Evolutionary conservation across 2,888 invertebrate genomes (phyloP), one percentile per base, ranked within the genome.

Genomic region (Uloborus plumipes): DNA sequence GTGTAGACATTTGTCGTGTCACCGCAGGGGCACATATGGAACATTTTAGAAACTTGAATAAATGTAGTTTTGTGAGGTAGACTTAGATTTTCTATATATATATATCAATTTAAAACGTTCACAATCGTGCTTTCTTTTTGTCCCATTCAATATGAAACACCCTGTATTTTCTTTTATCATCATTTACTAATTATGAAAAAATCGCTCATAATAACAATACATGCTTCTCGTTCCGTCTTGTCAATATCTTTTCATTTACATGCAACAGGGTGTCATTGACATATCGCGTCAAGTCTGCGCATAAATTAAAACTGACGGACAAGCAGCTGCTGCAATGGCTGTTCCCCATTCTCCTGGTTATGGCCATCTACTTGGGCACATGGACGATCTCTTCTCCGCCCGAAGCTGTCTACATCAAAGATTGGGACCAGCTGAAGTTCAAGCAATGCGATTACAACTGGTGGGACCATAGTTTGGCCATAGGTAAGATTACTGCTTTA

Each of bases 401-500:
- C 1, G 92, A 92, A 85, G 95, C 94, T 51, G 83, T 86, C 39
- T 86, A 85, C 69, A 85, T 86, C 53, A 61, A 78, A 20, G 86
- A 86, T 67, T 86, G 86, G 86, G 91, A 91, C 86, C 93, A 93
- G 72, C 91, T 96, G 84, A 94, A 94, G 89, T 97, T 96, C 90
- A 94, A 94, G 88, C 95, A 95, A 88, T 97, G 97, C 89, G 92
- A 93, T 50, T 95, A 94, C 89, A 95, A 95, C 88, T 96, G 96
- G 95, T 97, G 97, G 96, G 95, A 95, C 91, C 96, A 96, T 89
- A 95, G 95, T 88, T 91, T 96, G 88, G 95, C 95, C 64, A 95
- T 95, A 88, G 95, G 96, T 93, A 87, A 87, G 87, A 85, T 13
- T 14, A 51, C 0, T 20, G 9, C 9, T 4, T 7, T 11, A 1